These are phyloP conservation scores for Minunthozetes semirufus DNA, from an alignment of 2,888 invertebrate species.

Conservation along the genomic window DNA sequence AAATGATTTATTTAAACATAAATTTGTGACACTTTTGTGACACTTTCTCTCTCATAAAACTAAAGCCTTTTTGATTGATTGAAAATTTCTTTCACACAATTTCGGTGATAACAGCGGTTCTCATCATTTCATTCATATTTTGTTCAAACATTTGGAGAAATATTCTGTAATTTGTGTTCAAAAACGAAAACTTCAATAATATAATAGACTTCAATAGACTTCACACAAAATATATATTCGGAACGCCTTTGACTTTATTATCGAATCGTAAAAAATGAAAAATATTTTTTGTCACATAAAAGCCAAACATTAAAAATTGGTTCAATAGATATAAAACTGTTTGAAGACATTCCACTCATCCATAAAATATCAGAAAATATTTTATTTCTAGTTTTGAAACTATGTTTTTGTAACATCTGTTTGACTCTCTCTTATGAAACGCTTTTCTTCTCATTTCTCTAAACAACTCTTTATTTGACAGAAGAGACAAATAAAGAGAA, in stretches of 20 bases:
- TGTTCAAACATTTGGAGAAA: too few relatives aligned
- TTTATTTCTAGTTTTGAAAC: neutral
- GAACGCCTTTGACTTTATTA: neutral
- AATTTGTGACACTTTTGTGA: neutral
- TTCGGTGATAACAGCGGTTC: neutral
- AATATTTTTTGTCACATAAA: neutral
- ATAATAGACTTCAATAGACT: neutral
- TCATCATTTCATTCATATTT: neutral
- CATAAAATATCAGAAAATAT: neutral
- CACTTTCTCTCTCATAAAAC: too few relatives aligned
- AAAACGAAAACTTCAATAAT: neutral
- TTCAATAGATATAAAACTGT: neutral
- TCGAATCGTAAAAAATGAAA: neutral
- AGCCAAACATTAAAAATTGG: neutral
- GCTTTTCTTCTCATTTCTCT: neutral
- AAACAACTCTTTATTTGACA: slow-evolving; percentile 7
- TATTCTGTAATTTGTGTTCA: neutral
- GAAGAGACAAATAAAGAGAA: neutral
- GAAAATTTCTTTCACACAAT: neutral
- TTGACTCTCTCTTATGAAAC: too few relatives aligned
- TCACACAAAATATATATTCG: neutral
- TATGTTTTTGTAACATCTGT: too few relatives aligned
- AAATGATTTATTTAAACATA: neutral
- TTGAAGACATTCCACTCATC: neutral
- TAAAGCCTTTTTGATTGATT: neutral